A percentile compares a stretch with the other conserved stretches of the same genome.
phyloP scores from a whole-genome alignment of 2,888 invertebrate genomes.

The Oscheius sp. region DNA sequence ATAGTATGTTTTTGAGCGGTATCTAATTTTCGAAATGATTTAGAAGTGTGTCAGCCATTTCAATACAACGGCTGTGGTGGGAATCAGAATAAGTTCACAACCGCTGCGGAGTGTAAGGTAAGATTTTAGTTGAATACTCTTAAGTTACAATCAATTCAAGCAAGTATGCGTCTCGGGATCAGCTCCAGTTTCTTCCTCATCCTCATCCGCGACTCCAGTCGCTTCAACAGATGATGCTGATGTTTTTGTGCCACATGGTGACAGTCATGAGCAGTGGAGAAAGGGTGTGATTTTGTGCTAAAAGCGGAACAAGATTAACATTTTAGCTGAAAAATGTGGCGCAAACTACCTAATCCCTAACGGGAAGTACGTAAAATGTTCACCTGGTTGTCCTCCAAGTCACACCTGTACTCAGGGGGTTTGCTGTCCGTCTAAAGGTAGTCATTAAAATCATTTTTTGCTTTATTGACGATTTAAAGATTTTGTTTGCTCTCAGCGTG shows the following conservation, averaged over 20 bases:
- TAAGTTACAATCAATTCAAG: neutral
- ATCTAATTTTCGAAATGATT: slow-evolving; percentile 24
- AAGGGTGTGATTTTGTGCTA: slow-evolving; percentile 38
- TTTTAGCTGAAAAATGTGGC: slow-evolving; percentile 65
- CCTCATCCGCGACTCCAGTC: slow-evolving; percentile 23
- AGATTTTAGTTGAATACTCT: neutral
- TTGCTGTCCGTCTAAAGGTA: slow-evolving; percentile 69
- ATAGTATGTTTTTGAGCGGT: slow-evolving; percentile 44
- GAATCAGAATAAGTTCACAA: slow-evolving; percentile 59
- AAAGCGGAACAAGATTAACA: neutral
- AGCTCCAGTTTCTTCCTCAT: neutral
- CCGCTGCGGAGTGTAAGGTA: slow-evolving; percentile 52
- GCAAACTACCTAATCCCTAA: slow-evolving; percentile 68
- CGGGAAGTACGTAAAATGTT: slow-evolving; percentile 61
- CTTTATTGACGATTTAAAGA: slow-evolving; percentile 50
- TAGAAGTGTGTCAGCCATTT: slow-evolving; percentile 72
- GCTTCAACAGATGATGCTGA: slow-evolving; percentile 19
- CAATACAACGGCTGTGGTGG: slow-evolving; percentile 68
- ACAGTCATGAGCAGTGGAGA: slow-evolving; percentile 63
- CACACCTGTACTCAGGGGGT: slow-evolving; percentile 65
- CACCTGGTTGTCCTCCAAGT: slow-evolving; percentile 61
- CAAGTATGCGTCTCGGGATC: slow-evolving; percentile 17
- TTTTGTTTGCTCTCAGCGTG: slow-evolving; percentile 67
- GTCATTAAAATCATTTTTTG: neutral
- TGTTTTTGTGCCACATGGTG: slow-evolving; percentile 43